Conservation (phyloP, 2,888 invertebrate species). For the Agrypnus murinus region DNA sequence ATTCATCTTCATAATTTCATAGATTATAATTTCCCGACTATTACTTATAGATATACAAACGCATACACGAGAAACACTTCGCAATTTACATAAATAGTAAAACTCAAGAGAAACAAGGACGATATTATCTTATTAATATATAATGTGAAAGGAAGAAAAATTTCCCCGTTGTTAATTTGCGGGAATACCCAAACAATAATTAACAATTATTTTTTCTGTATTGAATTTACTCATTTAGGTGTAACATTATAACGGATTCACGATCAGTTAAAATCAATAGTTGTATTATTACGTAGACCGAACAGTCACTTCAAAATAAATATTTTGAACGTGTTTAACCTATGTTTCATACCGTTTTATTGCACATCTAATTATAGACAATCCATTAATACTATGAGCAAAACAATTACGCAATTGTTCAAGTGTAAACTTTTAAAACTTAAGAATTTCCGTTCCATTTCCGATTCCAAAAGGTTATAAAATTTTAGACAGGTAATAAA, state of each 20-base stretch:
- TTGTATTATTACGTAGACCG: background rate
- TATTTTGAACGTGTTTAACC: slow-evolving; percentile 31
- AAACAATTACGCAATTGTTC: slow-evolving; percentile 28
- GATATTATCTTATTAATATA: background rate
- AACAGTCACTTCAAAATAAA: slow-evolving; percentile 33
- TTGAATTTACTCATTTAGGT: slow-evolving; percentile 31
- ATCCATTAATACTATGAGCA: slow-evolving; percentile 1
- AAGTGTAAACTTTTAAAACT: slow-evolving; percentile 21
- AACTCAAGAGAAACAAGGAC: slow-evolving; percentile 15
- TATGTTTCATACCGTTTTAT: slow-evolving; percentile 8
- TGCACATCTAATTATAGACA: slow-evolving; percentile 38
- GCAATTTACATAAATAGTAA: slow-evolving; percentile 5
- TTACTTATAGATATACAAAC: too few species aligned
- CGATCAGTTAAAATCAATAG: slow-evolving; percentile 33
- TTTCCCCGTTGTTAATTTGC: slow-evolving; percentile 26
- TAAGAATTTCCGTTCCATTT: slow-evolving; percentile 49
- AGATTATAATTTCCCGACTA: too few species aligned
- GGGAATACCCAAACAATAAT: slow-evolving; percentile 24
- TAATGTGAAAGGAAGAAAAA: slow-evolving; percentile 10
- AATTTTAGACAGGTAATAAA: background rate
- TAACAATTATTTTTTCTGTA: slow-evolving; percentile 16
- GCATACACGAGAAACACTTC: too few species aligned
- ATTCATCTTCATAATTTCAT: too few species aligned
- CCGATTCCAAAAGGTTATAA: slow-evolving; percentile 35
- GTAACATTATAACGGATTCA: slow-evolving; percentile 30